Conservation (phyloP, 2,888 invertebrate species). For the Microplitis manilae region DNA sequence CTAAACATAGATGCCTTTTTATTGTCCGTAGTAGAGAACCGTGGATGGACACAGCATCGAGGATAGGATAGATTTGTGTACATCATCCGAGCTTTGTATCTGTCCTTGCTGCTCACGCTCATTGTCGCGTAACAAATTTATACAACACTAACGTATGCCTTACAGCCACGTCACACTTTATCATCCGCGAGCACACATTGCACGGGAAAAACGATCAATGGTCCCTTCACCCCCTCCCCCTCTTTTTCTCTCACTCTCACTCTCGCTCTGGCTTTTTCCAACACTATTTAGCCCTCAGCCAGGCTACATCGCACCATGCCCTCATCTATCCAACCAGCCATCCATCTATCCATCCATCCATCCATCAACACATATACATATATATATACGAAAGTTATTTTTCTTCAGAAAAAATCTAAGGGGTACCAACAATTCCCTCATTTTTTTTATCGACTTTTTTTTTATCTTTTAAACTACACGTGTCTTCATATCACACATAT, state of each 20-base stretch:
- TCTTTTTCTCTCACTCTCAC: too few relatives aligned
- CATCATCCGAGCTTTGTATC: constrained; percentile 46
- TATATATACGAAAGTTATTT: too few relatives aligned
- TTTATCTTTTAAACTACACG: too few relatives aligned
- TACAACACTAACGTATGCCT: constrained; percentile 39
- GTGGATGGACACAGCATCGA: not conserved
- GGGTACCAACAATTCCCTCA: too few relatives aligned
- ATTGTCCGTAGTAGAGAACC: not conserved
- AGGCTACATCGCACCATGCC: not conserved
- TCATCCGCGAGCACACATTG: not conserved
- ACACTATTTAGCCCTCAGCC: not conserved
- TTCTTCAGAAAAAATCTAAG: too few relatives aligned
- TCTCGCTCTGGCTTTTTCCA: not conserved
- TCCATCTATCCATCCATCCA: not conserved
- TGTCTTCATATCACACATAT: too few relatives aligned
- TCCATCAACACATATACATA: not conserved
- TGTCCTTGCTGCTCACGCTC: constrained; percentile 56
- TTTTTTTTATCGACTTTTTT: too few relatives aligned
- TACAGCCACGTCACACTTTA: constrained; percentile 23
- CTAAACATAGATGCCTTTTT: not conserved
- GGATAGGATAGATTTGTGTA: constrained; percentile 40
- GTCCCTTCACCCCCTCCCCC: not conserved
- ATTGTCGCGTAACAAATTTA: constrained; percentile 62
- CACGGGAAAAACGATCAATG: constrained; percentile 31
- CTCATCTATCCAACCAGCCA: not conserved